Conservation (phyloP, 92 coral and sea anemone species). For the Chrysogorgia sp. region DNA sequence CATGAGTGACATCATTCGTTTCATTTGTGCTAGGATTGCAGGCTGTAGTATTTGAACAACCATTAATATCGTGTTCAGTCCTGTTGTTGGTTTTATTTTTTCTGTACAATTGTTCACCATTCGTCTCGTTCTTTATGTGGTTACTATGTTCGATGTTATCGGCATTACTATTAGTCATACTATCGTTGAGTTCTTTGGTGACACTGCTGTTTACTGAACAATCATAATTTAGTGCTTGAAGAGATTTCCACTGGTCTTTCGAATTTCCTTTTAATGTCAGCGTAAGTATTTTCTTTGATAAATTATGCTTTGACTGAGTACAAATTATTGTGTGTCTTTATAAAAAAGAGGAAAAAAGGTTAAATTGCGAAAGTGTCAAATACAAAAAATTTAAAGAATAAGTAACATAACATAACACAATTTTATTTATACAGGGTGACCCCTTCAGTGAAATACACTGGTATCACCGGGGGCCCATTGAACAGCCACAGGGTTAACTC, state of each 20-base stretch:
- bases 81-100: background rate
- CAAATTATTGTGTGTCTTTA: background rate
- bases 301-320: background rate
- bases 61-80: background rate
- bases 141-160: background rate
- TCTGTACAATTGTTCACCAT: background rate
- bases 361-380: background rate
- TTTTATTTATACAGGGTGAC: too few species aligned
- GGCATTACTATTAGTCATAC: background rate
- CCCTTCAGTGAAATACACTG: too few species aligned
- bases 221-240: constrained; percentile 14
- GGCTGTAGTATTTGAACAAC: background rate
- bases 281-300: constrained; percentile 3
- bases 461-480: too few species aligned
- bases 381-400: background rate
- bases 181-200: too few species aligned
- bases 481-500: too few species aligned
- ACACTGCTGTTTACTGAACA: too few species aligned
- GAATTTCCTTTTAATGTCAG: constrained; percentile 5
- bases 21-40: background rate
- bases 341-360: background rate
- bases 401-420: background rate
- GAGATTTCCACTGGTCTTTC: constrained; percentile 21
- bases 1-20: background rate
- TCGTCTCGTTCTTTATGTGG: background rate